phyloP scores from a whole-genome alignment of 2,113 vertebrate species.

The Tetrax tetrax region DNA sequence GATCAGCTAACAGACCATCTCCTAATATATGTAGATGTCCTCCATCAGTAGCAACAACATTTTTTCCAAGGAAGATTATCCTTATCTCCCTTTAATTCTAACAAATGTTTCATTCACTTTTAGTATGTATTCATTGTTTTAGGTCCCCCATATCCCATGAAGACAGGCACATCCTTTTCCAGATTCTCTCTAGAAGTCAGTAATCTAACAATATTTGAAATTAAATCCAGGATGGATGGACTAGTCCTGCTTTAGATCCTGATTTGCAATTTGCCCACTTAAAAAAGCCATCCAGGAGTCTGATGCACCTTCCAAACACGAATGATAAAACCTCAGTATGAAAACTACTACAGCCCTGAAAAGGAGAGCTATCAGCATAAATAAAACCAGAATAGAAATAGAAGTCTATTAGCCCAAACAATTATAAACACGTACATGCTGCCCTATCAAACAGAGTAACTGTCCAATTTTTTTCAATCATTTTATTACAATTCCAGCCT shows the following conservation, averaged over 20 bases:
- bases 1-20: neutral
- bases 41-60: neutral
- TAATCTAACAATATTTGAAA: neutral
- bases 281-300: neutral
- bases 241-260: neutral
- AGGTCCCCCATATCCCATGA: too few relatives aligned
- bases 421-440: neutral
- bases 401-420: neutral
- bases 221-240: neutral
- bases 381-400: neutral
- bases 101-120: neutral
- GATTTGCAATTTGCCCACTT: neutral
- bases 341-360: neutral
- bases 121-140: neutral
- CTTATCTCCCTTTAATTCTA: neutral
- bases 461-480: neutral
- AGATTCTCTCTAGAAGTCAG: neutral
- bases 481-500: neutral
- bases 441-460: neutral
- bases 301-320: neutral
- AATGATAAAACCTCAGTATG: neutral
- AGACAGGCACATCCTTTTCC: rapidly evolving
- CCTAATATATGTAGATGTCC: neutral
- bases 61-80: neutral
- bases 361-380: neutral